Conservation (phyloP, 2,797 vertebrate species). For the Sebastes reedi region DNA sequence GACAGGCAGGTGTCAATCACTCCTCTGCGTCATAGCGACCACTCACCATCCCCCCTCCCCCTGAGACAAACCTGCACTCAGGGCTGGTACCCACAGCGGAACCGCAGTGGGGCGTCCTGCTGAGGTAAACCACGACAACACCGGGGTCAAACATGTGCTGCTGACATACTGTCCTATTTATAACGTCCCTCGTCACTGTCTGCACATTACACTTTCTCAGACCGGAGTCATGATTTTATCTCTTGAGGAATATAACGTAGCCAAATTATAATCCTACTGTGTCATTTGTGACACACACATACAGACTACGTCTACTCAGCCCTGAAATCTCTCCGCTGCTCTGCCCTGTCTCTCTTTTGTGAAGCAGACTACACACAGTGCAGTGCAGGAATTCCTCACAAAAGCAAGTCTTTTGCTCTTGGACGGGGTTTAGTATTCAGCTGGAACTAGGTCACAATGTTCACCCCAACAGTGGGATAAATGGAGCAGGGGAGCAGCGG, state of each 20-base stretch:
- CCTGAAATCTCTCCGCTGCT: conserved; percentile 43
- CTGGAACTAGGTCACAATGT: conserved; percentile 81
- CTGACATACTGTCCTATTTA: conserved; percentile 1
- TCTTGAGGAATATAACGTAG: neutral
- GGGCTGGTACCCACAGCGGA: conserved; percentile 85
- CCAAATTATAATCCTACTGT: neutral
- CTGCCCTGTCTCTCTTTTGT: conserved; percentile 45
- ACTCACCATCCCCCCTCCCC: conserved; percentile 81
- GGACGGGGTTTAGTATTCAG: conserved; percentile 70
- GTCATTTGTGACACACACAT: neutral
- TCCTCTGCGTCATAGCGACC: conserved; percentile 48
- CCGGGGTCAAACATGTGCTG: conserved; percentile 58
- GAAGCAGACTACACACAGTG: conserved; percentile 61
- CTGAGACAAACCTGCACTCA: conserved; percentile 73
- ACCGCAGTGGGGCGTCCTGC: conserved; percentile 81
- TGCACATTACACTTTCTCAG: neutral
- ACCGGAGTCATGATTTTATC: neutral
- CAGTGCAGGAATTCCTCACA: conserved; percentile 77
- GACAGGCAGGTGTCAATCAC: conserved; percentile 73
- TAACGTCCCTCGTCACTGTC: neutral
- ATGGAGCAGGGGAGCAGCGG: conserved; percentile 67
- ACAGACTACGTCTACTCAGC: conserved; percentile 2
- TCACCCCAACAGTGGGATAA: conserved; percentile 75
- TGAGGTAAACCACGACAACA: conserved; percentile 80
- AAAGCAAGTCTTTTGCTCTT: conserved; percentile 73